These are phyloP conservation scores for Thereuonema tuberculata DNA, from an alignment of 1,140 invertebrate species.

Conservation along the genomic window DNA sequence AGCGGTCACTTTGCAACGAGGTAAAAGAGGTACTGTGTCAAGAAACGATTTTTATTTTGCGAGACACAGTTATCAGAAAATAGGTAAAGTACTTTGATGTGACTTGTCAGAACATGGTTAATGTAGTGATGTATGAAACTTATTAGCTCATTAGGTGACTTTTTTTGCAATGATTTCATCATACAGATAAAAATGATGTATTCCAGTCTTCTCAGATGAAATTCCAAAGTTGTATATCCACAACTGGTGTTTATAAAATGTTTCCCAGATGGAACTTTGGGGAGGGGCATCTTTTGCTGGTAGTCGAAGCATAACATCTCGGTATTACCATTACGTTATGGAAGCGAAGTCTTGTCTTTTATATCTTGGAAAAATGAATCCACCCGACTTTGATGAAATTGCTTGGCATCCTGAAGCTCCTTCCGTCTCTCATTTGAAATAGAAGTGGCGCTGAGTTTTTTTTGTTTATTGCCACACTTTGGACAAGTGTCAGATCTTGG, in stretches of 20 bases:
- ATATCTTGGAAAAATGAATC: background rate
- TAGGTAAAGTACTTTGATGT: background rate
- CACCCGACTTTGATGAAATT: background rate
- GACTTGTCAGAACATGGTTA: background rate
- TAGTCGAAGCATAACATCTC: background rate
- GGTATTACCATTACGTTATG: background rate
- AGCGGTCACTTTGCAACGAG: background rate
- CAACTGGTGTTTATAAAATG: background rate
- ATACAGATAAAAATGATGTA: background rate
- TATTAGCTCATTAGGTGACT: background rate
- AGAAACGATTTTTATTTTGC: background rate
- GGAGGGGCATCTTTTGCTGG: background rate
- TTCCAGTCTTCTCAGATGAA: background rate
- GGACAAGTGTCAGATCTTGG: background rate
- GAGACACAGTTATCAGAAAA: background rate
- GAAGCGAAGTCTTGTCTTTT: background rate
- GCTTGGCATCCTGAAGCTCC: background rate
- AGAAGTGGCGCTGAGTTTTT: background rate
- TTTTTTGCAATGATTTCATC: background rate
- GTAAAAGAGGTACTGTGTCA: background rate
- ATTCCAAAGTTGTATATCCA: background rate
- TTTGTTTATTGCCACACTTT: background rate
- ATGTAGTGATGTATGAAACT: background rate
- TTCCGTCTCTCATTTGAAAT: background rate
- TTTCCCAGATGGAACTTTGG: background rate